Conservation (phyloP, 2,797 vertebrate genomes). For the Cynodonichthys magdalenae region DNA sequence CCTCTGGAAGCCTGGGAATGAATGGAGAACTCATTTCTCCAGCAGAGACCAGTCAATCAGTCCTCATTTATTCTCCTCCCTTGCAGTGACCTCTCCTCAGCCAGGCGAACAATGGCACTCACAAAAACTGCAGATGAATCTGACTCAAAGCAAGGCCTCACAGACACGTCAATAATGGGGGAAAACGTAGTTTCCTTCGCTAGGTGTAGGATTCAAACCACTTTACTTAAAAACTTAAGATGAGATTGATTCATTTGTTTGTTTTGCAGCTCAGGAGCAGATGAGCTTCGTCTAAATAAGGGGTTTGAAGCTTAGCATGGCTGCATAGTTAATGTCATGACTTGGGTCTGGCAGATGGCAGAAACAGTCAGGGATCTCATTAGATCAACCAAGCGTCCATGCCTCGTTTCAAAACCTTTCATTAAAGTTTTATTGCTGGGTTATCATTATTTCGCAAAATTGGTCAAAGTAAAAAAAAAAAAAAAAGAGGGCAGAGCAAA, state of each 20-base stretch:
- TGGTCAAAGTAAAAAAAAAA: conserved; percentile 81
- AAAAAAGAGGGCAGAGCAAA: conserved; percentile 76
- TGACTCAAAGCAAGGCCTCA: conserved; percentile 66
- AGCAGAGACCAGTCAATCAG: conserved; percentile 79
- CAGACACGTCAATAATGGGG: conserved; percentile 63
- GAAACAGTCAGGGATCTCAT: conserved; percentile 87
- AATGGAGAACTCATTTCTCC: conserved; percentile 76
- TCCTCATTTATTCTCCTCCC: conserved; percentile 74
- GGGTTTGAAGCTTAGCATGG: conserved; percentile 72
- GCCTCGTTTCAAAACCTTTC: conserved; percentile 83
- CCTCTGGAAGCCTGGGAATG: conserved; percentile 74
- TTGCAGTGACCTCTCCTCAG: conserved; percentile 70
- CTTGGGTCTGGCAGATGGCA: conserved; percentile 86
- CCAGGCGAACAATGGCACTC: conserved; percentile 68
- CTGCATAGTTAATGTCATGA: conserved; percentile 84
- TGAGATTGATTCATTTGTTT: conserved; percentile 40
- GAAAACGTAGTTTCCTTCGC: conserved; percentile 43
- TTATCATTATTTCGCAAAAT: conserved; percentile 72
- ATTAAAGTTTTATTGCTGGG: conserved; percentile 82
- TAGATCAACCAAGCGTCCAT: conserved; percentile 83
- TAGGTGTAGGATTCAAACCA: conserved; percentile 4
- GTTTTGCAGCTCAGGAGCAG: conserved; percentile 49
- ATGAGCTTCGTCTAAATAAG: conserved; percentile 60
- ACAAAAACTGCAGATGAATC: conserved; percentile 71
- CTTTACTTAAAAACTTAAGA: conserved; percentile 13